Conservation (phyloP, 2,888 invertebrate species). For the Xestoiulus laeticollis region DNA sequence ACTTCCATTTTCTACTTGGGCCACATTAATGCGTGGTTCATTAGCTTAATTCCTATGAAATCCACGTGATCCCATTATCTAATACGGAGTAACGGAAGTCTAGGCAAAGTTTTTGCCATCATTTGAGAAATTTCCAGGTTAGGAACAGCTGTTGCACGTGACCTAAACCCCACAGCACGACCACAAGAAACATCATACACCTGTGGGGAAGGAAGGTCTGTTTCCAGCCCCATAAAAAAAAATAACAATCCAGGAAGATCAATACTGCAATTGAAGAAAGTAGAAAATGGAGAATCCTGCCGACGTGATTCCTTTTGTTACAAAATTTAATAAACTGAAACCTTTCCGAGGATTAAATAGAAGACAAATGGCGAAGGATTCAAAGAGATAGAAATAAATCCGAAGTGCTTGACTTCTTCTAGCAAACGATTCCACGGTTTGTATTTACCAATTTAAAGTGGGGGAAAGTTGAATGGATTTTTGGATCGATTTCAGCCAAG, state of each 20-base stretch:
- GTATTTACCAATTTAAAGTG: constrained; percentile 9
- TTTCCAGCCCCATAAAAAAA: background rate
- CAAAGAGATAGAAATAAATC: constrained; percentile 23
- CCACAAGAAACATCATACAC: background rate
- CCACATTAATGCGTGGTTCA: background rate
- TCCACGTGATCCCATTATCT: background rate
- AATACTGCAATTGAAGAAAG: constrained; percentile 39
- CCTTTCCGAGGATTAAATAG: constrained; percentile 23
- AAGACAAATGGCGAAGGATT: constrained; percentile 35
- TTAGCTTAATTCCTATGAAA: background rate
- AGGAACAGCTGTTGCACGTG: background rate
- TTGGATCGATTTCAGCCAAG: background rate
- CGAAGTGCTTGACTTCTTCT: constrained; percentile 3
- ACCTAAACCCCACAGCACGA: background rate
- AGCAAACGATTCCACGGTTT: background rate
- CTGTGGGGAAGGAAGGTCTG: background rate
- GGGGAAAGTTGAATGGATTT: constrained; percentile 21
- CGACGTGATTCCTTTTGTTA: background rate
- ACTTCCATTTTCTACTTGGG: background rate
- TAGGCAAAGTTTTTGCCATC: background rate
- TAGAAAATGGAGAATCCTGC: background rate
- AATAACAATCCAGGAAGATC: background rate
- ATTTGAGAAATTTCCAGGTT: background rate
- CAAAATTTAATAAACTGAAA: constrained; percentile 43
- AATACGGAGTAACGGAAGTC: background rate